Conservation (phyloP, 1,140 invertebrate genomes). For the Melitaea cinxia region DNA sequence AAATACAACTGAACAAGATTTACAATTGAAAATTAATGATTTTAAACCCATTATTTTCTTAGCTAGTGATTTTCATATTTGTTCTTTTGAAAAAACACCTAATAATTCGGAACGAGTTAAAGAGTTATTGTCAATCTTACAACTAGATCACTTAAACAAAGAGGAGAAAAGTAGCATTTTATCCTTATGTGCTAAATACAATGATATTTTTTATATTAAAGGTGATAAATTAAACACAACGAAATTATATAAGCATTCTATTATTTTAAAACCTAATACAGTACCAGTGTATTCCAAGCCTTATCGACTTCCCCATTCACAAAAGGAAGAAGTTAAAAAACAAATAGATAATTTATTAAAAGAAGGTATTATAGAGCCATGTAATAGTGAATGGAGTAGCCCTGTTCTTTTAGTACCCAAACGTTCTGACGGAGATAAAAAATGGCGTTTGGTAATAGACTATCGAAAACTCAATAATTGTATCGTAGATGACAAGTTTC, state of each 20-base stretch:
- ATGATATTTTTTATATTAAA: constrained; percentile 44
- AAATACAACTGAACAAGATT: background rate
- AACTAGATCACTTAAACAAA: background rate
- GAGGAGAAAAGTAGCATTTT: background rate
- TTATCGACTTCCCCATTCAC: constrained; percentile 49
- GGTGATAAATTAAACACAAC: constrained; percentile 44
- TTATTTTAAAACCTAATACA: constrained; percentile 37
- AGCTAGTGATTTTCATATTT: background rate
- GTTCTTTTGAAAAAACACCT: background rate
- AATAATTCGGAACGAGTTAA: background rate
- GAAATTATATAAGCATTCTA: constrained; percentile 47
- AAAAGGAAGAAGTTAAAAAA: constrained; percentile 37
- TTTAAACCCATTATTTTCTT: background rate
- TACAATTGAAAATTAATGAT: background rate
- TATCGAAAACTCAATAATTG: background rate
- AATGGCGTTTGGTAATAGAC: background rate
- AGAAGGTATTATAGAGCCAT: constrained; percentile 25
- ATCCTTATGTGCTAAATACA: background rate
- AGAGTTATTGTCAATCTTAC: background rate
- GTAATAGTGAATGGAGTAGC: background rate
- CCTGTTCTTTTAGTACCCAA: background rate
- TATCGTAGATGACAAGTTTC: background rate
- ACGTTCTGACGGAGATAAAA: background rate
- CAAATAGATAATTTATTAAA: constrained; percentile 40
- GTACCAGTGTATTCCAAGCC: constrained; percentile 47